phyloP scores from a whole-genome alignment of 2,113 vertebrate genomes.

The Nothocercus nigrocapillus region DNA sequence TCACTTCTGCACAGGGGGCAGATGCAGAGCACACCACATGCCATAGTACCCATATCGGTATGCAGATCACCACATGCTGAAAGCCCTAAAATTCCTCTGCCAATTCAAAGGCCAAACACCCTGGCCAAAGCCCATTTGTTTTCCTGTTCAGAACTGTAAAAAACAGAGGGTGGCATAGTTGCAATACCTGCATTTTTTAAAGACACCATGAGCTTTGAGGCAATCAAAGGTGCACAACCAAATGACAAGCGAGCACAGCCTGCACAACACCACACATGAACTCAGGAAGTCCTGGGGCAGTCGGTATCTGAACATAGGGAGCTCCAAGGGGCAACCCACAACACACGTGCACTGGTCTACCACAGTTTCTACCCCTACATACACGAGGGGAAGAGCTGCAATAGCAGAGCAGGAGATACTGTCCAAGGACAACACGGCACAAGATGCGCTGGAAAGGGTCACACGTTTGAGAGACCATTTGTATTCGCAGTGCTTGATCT shows the following conservation, averaged over 20 bases:
- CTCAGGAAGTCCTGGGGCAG: not conserved
- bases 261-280: not conserved
- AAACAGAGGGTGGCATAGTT: not conserved
- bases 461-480: not conserved
- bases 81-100: not conserved
- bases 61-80: not conserved
- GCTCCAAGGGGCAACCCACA: not conserved
- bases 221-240: not conserved
- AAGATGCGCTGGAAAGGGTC: not conserved
- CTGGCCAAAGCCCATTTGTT: not conserved
- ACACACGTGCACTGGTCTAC: not conserved
- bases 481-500: not conserved
- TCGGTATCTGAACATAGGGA: not conserved
- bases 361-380: not conserved
- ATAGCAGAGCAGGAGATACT: fast-evolving
- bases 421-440: not conserved
- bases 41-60: no score
- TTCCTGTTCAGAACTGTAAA: not conserved
- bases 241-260: not conserved
- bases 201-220: not conserved
- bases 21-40: not conserved
- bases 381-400: not conserved
- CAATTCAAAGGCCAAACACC: not conserved
- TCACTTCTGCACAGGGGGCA: not conserved
- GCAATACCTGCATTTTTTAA: not conserved